These are phyloP conservation scores for Trematomus loennbergii DNA, from an alignment of 2,113 vertebrate genomes.

Conservation along the genomic window DNA sequence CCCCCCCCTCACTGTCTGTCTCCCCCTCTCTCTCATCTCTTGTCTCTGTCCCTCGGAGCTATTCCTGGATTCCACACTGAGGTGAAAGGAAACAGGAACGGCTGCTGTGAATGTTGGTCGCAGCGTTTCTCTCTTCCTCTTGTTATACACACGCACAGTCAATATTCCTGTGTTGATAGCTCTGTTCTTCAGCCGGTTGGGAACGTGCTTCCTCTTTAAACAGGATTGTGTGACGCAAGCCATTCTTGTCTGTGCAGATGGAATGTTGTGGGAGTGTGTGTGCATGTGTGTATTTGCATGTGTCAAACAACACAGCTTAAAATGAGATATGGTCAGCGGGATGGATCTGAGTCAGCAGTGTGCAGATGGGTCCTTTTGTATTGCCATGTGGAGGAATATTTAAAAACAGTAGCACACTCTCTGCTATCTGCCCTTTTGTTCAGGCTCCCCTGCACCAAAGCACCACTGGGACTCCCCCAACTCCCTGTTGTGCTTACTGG, in stretches of 20 bases:
- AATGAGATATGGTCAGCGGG: constrained; percentile 50
- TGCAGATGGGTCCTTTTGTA: constrained; percentile 47
- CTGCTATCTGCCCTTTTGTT: constrained; percentile 56
- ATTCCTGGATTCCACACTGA: constrained; percentile 74
- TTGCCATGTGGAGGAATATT: constrained; percentile 53
- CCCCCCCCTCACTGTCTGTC: constrained; percentile 9
- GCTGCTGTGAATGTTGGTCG: constrained; percentile 46
- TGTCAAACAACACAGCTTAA: constrained; percentile 35
- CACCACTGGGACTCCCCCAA: constrained; percentile 67
- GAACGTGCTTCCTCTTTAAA: constrained; percentile 58
- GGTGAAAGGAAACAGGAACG: constrained; percentile 76
- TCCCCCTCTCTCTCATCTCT: constrained; percentile 30
- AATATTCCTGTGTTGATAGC: neutral
- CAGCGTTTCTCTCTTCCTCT: constrained; percentile 32
- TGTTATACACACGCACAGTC: neutral
- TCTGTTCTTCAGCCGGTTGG: constrained; percentile 54
- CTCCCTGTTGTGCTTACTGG: constrained; percentile 73
- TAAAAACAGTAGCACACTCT: constrained; percentile 55
- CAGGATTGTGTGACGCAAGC: constrained; percentile 50
- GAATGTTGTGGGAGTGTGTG: constrained; percentile 25
- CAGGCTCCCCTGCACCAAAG: constrained; percentile 56
- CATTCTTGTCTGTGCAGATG: constrained; percentile 49
- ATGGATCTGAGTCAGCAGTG: constrained; percentile 59
- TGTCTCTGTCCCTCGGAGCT: constrained; percentile 61
- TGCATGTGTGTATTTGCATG: constrained; percentile 42